Evolutionary conservation across 2,797 vertebrate genomes (phyloP).

Genomic region (Ceryle rudis): DNA sequence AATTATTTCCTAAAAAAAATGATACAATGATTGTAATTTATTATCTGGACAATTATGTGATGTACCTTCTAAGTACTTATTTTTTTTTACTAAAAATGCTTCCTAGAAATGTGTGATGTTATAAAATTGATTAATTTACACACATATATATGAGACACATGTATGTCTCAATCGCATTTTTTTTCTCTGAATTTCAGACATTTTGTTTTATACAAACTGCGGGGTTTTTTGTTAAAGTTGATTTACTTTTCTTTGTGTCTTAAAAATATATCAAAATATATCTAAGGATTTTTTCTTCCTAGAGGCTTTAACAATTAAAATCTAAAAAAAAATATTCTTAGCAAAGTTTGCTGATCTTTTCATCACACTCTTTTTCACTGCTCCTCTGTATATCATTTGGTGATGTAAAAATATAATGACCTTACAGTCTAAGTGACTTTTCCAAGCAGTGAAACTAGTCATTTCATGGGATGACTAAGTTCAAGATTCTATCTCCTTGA

Average conservation of each 20-base stretch:
- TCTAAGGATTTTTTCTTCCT: neutral
- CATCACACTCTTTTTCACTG: neutral
- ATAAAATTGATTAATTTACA: neutral
- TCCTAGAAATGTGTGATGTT: neutral
- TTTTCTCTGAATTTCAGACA: neutral
- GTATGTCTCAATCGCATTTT: neutral
- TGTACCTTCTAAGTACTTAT: neutral
- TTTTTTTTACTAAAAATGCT: neutral
- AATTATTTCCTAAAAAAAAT: neutral
- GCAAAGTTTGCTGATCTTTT: neutral
- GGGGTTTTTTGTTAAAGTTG: neutral
- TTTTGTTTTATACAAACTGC: neutral
- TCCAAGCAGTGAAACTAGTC: conserved; percentile 66
- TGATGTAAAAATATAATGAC: conserved; percentile 63
- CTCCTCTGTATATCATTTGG: neutral
- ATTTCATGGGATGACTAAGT: conserved; percentile 79
- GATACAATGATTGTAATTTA: neutral
- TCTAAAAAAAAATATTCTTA: neutral
- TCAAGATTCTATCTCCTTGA: conserved; percentile 84
- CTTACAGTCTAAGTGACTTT: conserved; percentile 73
- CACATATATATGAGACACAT: neutral
- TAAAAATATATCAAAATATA: neutral
- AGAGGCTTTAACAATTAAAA: neutral
- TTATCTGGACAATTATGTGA: neutral
- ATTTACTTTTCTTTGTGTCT: neutral